Evolutionary conservation across 2,113 vertebrate species (phyloP).

Genomic region (Neolamprologus falcicula): DNA sequence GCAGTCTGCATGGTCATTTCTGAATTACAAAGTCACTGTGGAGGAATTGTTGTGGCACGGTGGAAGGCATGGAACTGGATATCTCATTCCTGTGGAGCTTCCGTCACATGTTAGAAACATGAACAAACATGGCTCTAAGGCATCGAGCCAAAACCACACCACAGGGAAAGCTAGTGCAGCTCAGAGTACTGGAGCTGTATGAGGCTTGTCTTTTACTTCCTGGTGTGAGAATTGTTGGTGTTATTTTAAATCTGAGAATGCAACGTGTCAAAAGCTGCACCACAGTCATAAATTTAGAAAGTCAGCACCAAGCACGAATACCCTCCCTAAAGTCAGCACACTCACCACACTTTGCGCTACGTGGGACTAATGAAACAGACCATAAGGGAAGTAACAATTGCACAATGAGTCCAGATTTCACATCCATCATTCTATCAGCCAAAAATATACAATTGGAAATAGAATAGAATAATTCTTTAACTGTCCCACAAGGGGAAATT

Average conservation of each 20-base stretch:
- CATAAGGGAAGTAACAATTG: background rate
- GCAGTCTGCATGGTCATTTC: background rate
- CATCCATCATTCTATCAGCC: background rate
- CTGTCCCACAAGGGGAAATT: background rate
- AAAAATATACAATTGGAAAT: background rate
- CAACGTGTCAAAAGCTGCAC: background rate
- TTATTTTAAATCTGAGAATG: background rate
- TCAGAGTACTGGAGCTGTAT: background rate
- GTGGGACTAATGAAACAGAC: background rate
- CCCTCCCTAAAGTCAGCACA: background rate
- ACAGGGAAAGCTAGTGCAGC: background rate
- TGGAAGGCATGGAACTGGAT: background rate
- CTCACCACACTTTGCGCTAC: background rate
- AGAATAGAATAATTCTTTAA: background rate
- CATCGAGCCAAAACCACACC: background rate
- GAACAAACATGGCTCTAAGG: background rate
- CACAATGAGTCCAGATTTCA: background rate
- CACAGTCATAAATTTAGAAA: background rate
- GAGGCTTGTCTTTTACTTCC: background rate
- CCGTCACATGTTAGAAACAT: background rate
- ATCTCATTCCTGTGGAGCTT: constrained; percentile 15
- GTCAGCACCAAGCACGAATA: background rate
- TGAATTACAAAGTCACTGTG: background rate
- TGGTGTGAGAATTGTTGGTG: background rate
- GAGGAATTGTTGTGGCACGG: background rate